Percentiles rank a stretch among this genome's conserved stretches.
phyloP scores from a whole-genome alignment of 2,888 invertebrate species.

The Entomobrya proxima region DNA sequence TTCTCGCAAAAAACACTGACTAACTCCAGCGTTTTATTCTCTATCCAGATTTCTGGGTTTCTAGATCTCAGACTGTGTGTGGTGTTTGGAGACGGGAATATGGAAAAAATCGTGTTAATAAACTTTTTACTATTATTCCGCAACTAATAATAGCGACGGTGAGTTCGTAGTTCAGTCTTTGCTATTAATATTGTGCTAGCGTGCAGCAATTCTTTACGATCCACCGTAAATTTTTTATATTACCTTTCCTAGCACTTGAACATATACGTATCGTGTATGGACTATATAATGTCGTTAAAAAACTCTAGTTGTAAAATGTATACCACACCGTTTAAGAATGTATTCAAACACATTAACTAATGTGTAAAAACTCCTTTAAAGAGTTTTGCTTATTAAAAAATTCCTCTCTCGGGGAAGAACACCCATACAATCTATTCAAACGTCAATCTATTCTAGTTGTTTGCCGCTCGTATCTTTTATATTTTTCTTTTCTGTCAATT shows the following conservation, averaged over 20 bases:
- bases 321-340: neutral
- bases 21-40: neutral
- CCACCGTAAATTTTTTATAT: conserved; percentile 48
- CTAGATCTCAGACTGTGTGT: conserved; percentile 24
- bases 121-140: conserved; percentile 17
- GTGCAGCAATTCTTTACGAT: conserved; percentile 47
- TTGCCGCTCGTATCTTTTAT: neutral
- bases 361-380: conserved; percentile 9
- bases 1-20: conserved; percentile 33
- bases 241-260: neutral
- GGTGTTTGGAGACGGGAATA: neutral
- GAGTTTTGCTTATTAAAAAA: conserved; percentile 72
- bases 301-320: neutral
- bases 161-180: neutral
- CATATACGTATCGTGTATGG: neutral
- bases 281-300: neutral
- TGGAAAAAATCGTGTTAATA: conserved; percentile 7
- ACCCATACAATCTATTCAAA: conserved; percentile 61
- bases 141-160: conserved; percentile 9
- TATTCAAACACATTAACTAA: conserved; percentile 3
- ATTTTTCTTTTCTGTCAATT: conserved; percentile 54
- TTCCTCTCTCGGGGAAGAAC: conserved; percentile 57
- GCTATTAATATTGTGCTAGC: conserved; percentile 17
- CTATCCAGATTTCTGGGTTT: conserved; percentile 57
- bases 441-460: conserved; percentile 42